Conservation (phyloP, 2,888 invertebrate species). For the Brachyopa scutellaris region DNA sequence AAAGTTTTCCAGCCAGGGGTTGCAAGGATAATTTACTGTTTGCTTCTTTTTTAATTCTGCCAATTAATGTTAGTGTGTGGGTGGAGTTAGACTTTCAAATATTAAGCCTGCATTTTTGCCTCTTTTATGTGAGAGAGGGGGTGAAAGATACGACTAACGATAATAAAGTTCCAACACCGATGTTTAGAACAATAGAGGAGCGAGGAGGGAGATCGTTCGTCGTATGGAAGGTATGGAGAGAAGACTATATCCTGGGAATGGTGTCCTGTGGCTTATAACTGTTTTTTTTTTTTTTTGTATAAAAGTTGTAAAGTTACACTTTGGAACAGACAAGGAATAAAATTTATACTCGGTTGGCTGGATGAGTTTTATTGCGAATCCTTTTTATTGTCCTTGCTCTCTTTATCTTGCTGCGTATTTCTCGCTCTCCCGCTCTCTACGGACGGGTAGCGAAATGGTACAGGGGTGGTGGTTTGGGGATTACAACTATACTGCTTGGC, state of each 20-base stretch:
- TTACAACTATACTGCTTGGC: not conserved
- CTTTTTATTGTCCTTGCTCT: constrained; percentile 66
- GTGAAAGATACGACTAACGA: constrained; percentile 14
- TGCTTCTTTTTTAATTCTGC: constrained; percentile 53
- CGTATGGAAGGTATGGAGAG: not conserved
- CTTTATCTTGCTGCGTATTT: constrained; percentile 11
- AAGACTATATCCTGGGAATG: constrained; percentile 25
- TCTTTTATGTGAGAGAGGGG: not conserved
- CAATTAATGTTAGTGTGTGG: constrained; percentile 48
- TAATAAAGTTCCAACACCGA: constrained; percentile 2
- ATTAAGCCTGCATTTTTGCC: not conserved
- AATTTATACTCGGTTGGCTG: constrained; percentile 69
- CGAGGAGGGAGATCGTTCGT: not conserved
- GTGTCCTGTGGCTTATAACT: not conserved
- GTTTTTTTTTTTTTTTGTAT: constrained; percentile 19
- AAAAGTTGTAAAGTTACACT: constrained; percentile 66
- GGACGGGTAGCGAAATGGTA: not conserved
- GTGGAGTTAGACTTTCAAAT: constrained; percentile 40
- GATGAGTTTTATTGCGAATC: constrained; percentile 66
- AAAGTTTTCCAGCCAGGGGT: constrained; percentile 29
- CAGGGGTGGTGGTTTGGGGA: not conserved
- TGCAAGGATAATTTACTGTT: constrained; percentile 57
- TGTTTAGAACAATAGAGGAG: constrained; percentile 41
- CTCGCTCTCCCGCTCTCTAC: not conserved
- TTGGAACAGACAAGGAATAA: constrained; percentile 67